These are phyloP conservation scores for Macrophya alboannulata DNA, from an alignment of 2,888 invertebrate species.

Conservation along the genomic window DNA sequence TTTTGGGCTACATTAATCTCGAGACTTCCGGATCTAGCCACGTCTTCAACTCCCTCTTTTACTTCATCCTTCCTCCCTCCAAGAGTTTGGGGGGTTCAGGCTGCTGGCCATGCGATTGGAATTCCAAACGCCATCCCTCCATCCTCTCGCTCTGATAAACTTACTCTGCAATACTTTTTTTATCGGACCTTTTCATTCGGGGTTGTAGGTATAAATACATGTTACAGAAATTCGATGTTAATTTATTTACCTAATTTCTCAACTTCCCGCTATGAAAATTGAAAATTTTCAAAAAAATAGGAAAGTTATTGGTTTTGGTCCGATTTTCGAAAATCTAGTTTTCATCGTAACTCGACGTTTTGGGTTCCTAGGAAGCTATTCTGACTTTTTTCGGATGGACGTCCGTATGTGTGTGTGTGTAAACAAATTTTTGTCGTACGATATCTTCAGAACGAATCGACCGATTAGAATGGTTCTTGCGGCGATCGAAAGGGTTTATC, in stretches of 20 bases:
- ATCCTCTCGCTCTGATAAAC: not conserved
- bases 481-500: no score
- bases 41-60: constrained; percentile 29
- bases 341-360: no score
- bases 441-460: no score
- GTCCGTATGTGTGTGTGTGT: no score
- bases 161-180: not conserved
- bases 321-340: no score
- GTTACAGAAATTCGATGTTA: not conserved
- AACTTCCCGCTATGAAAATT: no score
- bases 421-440: no score
- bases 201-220: not conserved
- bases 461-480: no score
- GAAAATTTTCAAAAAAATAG: no score
- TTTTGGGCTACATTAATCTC: constrained; percentile 51
- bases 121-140: constrained; percentile 43
- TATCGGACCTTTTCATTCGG: not conserved
- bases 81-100: constrained; percentile 10
- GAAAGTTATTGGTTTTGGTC: no score
- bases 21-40: constrained; percentile 38
- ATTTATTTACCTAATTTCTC: not conserved
- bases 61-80: not conserved
- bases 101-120: constrained; percentile 42
- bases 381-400: no score
- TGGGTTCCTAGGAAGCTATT: no score